These are phyloP conservation scores for Conus betulinus DNA, from an alignment of 1,140 invertebrate genomes.

Conservation along the genomic window DNA sequence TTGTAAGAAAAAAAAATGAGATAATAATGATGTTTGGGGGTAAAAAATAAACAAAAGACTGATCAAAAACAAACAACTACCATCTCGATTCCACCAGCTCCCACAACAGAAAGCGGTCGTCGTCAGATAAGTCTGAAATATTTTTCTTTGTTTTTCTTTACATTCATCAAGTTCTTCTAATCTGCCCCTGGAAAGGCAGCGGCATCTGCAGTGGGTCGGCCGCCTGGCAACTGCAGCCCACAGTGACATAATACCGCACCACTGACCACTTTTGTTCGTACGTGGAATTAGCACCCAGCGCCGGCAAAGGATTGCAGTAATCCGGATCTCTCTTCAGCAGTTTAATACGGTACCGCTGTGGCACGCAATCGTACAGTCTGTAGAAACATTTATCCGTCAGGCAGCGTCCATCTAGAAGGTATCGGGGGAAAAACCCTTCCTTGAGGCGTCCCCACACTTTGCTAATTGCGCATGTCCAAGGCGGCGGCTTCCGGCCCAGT, in stretches of 20 bases:
- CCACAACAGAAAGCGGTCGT: no score
- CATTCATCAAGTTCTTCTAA: neutral
- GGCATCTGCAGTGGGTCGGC: neutral
- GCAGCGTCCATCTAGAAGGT: conserved; percentile 54
- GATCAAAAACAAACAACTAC: no score
- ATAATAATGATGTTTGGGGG: no score
- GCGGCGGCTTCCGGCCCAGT: conserved; percentile 38
- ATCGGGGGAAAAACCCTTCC: conserved; percentile 55
- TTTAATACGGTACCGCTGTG: conserved; percentile 58
- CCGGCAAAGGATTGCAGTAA: conserved; percentile 62
- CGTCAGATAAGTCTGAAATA: no score
- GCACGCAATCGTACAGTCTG: conserved; percentile 60
- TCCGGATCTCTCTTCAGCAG: conserved; percentile 58
- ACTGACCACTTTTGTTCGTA: conserved; percentile 61
- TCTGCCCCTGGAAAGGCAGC: neutral
- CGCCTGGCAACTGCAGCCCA: conserved; percentile 59
- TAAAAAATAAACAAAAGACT: no score
- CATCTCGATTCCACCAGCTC: no score
- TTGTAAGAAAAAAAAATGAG: no score
- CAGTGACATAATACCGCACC: conserved; percentile 52
- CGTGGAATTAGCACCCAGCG: conserved; percentile 48
- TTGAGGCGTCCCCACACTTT: conserved; percentile 45
- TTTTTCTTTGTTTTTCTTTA: no score
- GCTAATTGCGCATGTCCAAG: conserved; percentile 62
- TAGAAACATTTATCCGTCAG: conserved; percentile 61